phyloP scores from a whole-genome alignment of 1,140 invertebrate genomes.

The Lepidurus couesii region DNA sequence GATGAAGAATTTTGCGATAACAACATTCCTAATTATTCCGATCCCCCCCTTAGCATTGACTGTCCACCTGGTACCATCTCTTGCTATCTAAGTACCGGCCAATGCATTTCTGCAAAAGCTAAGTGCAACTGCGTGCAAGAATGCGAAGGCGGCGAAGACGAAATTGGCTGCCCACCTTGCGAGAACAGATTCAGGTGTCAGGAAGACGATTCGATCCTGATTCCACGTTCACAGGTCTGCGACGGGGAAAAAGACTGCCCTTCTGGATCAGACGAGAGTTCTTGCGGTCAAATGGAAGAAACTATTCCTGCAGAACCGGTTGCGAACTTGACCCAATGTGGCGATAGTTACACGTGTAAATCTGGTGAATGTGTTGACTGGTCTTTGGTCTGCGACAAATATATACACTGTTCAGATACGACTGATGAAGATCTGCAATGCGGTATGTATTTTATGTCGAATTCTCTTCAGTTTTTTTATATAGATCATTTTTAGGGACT shows the following conservation, averaged over 20 bases:
- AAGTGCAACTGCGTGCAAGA: neutral
- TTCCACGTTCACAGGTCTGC: constrained; percentile 63
- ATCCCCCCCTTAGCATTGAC: neutral
- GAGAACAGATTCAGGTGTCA: neutral
- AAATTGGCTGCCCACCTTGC: neutral
- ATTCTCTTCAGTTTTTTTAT: too few species aligned
- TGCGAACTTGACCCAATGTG: neutral
- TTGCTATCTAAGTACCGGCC: neutral
- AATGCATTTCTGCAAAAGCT: neutral
- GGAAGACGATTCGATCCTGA: constrained; percentile 39
- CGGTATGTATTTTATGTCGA: neutral
- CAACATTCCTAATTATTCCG: neutral
- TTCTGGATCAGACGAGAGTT: constrained; percentile 44
- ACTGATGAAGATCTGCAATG: constrained; percentile 47
- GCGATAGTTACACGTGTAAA: constrained; percentile 54
- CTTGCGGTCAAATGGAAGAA: neutral
- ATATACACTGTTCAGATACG: constrained; percentile 59
- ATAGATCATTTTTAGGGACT: neutral
- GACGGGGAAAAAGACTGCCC: constrained; percentile 56
- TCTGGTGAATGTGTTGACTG: constrained; percentile 63
- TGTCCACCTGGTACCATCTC: neutral
- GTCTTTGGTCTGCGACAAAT: constrained; percentile 59
- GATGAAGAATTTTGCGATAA: constrained; percentile 45
- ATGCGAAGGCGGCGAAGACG: neutral
- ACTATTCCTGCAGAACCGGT: neutral